Percentiles rank a stretch among this genome's conserved stretches.
Conservation (phyloP, 2,113 vertebrate species). For the Menura novaehollandiae region DNA sequence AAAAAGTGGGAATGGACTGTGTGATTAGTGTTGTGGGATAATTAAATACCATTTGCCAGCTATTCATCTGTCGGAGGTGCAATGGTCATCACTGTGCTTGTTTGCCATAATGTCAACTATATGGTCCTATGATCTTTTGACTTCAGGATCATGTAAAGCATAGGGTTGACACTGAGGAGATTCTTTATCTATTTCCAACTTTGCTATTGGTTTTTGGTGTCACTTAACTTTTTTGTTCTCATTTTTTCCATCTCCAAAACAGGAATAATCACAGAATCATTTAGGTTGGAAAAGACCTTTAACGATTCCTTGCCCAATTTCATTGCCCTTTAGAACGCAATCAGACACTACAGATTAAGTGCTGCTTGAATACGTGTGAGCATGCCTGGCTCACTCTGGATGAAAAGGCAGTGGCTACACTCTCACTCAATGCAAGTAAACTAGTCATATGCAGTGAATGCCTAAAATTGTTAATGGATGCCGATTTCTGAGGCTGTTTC, state of each 20-base stretch:
- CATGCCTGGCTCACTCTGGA: background rate
- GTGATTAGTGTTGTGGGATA: background rate
- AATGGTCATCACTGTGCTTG: background rate
- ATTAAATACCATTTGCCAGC: background rate
- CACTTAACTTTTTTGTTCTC: background rate
- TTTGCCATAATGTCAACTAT: background rate
- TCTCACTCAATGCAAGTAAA: background rate
- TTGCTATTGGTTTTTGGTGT: background rate
- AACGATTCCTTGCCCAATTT: background rate
- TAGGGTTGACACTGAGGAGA: background rate
- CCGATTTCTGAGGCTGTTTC: background rate
- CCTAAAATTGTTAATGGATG: background rate
- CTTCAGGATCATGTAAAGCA: background rate
- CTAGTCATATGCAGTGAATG: background rate
- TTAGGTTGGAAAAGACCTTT: background rate
- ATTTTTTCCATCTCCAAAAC: background rate
- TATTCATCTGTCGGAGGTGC: background rate
- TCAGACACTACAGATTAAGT: background rate
- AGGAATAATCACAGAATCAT: background rate
- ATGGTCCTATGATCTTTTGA: background rate
- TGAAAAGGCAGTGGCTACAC: background rate
- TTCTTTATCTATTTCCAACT: background rate
- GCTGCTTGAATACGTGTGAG: background rate
- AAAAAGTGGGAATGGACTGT: background rate
- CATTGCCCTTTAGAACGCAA: background rate